Evolutionary conservation across 2,113 vertebrate species (phyloP).

Genomic region (Notiomystis cincta): DNA sequence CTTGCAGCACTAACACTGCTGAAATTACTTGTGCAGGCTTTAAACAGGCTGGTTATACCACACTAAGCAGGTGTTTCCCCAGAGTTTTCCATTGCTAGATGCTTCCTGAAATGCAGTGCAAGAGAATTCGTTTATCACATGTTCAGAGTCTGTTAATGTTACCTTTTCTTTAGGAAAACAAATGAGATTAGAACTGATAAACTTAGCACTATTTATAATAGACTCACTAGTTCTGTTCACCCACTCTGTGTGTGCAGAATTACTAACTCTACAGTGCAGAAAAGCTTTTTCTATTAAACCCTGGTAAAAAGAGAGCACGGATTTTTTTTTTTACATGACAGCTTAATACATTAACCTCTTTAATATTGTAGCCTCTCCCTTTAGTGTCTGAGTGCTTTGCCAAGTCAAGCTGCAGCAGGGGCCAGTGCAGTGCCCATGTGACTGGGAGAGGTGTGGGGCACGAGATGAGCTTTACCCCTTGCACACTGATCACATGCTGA

Average conservation of each 20-base stretch:
- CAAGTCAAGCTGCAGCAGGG: neutral
- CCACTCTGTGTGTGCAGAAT: neutral
- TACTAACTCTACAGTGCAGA: neutral
- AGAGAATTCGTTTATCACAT: neutral
- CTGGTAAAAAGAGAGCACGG: neutral
- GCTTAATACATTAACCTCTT: neutral
- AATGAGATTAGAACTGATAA: neutral
- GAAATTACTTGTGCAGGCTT: conserved; percentile 28
- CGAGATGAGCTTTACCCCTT: neutral
- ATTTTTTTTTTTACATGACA: neutral
- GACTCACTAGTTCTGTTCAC: neutral
- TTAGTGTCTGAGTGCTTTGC: neutral
- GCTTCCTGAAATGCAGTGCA: neutral
- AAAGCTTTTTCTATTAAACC: neutral
- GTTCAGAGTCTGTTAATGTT: neutral
- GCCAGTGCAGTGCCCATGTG: fast-evolving
- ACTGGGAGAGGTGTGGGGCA: neutral
- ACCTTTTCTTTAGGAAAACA: conserved; percentile 11
- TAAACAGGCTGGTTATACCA: conserved; percentile 15
- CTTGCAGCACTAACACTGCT: conserved; percentile 11
- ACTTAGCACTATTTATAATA: neutral
- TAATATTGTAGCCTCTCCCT: neutral
- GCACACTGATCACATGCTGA: neutral
- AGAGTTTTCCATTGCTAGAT: conserved; percentile 1
- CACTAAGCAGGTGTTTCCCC: neutral